These are phyloP conservation scores for Drosophila mauritiana DNA, from an alignment of 1,140 invertebrate genomes.

Conservation along the genomic window DNA sequence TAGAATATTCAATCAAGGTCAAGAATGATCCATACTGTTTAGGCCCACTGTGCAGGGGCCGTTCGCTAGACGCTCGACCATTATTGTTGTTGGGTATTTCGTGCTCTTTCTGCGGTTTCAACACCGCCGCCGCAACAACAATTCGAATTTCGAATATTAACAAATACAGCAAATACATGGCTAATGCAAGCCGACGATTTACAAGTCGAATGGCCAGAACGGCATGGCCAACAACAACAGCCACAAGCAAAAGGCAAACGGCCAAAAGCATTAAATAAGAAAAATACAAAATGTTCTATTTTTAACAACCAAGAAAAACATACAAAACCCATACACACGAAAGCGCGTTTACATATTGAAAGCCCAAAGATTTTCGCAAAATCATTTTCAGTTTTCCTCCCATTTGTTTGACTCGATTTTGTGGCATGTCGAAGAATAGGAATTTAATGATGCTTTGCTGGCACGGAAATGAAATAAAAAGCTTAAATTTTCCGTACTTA, in stretches of 20 bases:
- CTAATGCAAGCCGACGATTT: constrained; percentile 84
- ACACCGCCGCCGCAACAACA: constrained; percentile 61
- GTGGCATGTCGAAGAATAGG: constrained; percentile 33
- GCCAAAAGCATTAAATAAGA: constrained; percentile 76
- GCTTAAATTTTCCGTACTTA: not conserved
- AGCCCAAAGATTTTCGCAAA: constrained; percentile 72
- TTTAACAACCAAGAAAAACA: constrained; percentile 78
- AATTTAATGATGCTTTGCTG: constrained; percentile 16
- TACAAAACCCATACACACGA: constrained; percentile 56
- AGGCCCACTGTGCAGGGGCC: constrained; percentile 25
- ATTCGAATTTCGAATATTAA: constrained; percentile 81
- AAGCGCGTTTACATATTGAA: constrained; percentile 35
- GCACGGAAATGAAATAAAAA: constrained; percentile 17
- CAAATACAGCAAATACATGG: constrained; percentile 71
- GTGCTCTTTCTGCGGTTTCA: constrained; percentile 60
- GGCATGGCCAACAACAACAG: constrained; percentile 22
- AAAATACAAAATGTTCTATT: constrained; percentile 80
- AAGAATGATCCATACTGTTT: not conserved
- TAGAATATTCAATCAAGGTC: constrained; percentile 9
- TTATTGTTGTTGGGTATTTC: constrained; percentile 58
- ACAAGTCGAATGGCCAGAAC: constrained; percentile 70
- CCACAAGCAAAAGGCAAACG: constrained; percentile 32
- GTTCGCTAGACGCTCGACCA: constrained; percentile 15
- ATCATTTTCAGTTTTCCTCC: constrained; percentile 70
- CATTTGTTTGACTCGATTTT: constrained; percentile 45